These are phyloP conservation scores for Myxocyprinus asiaticus DNA, from an alignment of 2,113 vertebrate species.

Conservation along the genomic window DNA sequence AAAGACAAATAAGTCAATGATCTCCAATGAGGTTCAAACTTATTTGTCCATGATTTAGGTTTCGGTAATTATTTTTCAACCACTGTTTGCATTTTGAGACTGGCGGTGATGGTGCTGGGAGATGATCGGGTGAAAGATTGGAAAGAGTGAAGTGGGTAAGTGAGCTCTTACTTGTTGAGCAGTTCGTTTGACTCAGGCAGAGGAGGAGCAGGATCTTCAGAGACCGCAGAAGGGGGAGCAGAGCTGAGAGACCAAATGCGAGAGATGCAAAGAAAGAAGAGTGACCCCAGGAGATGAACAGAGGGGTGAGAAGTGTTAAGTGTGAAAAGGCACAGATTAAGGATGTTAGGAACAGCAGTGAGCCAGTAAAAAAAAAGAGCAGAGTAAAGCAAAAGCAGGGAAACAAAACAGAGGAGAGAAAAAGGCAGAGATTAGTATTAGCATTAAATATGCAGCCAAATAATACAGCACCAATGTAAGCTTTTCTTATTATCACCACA, in stretches of 20 bases:
- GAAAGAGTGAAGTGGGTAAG: not conserved
- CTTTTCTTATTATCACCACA: slow-evolving; percentile 30
- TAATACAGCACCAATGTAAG: slow-evolving; percentile 19
- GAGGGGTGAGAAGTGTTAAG: slow-evolving; percentile 34
- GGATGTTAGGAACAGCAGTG: slow-evolving; percentile 1
- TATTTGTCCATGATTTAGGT: too few species aligned
- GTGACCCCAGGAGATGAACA: slow-evolving; percentile 11
- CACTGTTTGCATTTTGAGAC: too few species aligned
- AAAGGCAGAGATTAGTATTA: slow-evolving; percentile 66
- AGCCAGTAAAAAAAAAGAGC: not conserved
- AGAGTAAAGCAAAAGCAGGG: slow-evolving; percentile 18
- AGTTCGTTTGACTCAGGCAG: slow-evolving; percentile 90
- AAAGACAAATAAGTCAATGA: too few species aligned
- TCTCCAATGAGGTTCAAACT: too few species aligned
- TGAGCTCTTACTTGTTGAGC: slow-evolving; percentile 87
- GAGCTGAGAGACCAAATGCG: slow-evolving; percentile 68
- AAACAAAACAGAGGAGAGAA: slow-evolving; percentile 14
- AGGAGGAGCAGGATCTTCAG: slow-evolving; percentile 86
- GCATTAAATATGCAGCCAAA: slow-evolving; percentile 48
- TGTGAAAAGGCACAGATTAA: slow-evolving; percentile 12
- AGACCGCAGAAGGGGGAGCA: slow-evolving; percentile 72
- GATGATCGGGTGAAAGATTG: not conserved
- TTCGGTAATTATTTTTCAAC: too few species aligned
- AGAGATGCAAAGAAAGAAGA: slow-evolving; percentile 30
- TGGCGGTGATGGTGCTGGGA: not conserved